Evolutionary conservation across 2,888 invertebrate species (phyloP).

Genomic region (Dyspetes luteomarginatus): DNA sequence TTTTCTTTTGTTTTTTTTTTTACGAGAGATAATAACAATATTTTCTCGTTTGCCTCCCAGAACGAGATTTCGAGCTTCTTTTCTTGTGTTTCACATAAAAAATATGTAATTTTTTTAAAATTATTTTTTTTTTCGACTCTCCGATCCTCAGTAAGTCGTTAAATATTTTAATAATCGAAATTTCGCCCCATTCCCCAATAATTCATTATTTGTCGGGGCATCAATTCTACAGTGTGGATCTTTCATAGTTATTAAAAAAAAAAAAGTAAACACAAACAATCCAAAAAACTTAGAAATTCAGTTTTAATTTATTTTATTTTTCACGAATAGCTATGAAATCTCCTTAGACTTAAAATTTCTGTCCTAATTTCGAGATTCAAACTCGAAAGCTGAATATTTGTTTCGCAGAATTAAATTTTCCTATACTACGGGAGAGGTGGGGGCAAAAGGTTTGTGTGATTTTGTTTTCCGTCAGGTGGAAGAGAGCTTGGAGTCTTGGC

Average conservation of each 20-base stretch:
- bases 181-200: not conserved
- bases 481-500: not conserved
- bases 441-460: not conserved
- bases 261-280: not conserved
- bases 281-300: not conserved
- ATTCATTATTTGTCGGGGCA: not conserved
- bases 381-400: not conserved
- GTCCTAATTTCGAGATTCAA: not conserved
- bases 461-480: not conserved
- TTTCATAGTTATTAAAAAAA: not conserved
- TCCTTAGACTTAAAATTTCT: not conserved
- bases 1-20: not conserved
- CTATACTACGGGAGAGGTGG: not conserved
- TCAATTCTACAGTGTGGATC: not conserved
- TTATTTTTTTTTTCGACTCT: not conserved
- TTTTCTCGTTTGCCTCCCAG: not conserved
- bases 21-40: not conserved
- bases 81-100: conserved; percentile 22
- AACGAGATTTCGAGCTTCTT: not conserved
- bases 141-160: not conserved
- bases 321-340: not conserved
- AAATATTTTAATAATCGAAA: not conserved
- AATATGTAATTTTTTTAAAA: conserved; percentile 27
- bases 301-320: not conserved
- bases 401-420: not conserved